These are phyloP conservation scores for Micronycteris hirsuta DNA, from an alignment of 2,113 vertebrate genomes.

Conservation along the genomic window DNA sequence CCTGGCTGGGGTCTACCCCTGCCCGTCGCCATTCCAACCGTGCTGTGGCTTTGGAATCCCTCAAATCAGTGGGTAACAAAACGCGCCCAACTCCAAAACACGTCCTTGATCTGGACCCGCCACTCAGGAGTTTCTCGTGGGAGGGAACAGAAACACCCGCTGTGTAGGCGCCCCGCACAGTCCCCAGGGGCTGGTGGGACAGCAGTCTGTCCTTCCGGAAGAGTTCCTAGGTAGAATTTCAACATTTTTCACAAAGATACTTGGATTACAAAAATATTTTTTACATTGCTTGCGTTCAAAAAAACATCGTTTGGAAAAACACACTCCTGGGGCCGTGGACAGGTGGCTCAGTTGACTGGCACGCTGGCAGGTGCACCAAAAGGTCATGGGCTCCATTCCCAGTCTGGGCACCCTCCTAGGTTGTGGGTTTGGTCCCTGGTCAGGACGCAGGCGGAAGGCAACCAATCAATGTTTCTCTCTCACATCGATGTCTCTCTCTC, in stretches of 20 bases:
- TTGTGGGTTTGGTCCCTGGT: no score
- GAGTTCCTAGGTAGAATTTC: background rate
- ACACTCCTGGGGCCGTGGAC: background rate
- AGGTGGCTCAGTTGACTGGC: no score
- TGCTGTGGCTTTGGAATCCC: background rate
- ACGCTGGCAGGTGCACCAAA: no score
- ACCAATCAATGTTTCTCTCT: no score
- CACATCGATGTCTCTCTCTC: no score
- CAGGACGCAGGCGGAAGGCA: no score
- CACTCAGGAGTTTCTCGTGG: background rate
- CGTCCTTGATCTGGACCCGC: background rate
- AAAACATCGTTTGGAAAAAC: no score
- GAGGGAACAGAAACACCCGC: rapidly evolving
- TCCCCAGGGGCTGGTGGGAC: rapidly evolving
- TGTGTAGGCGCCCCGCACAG: rapidly evolving
- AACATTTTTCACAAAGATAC: background rate
- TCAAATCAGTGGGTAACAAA: no score
- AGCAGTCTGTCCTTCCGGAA: background rate
- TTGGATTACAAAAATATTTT: background rate
- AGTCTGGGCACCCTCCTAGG: no score
- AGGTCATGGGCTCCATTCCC: no score
- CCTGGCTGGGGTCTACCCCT: background rate
- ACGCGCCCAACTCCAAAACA: background rate
- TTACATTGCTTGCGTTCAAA: background rate
- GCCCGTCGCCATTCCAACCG: background rate